phyloP scores from a whole-genome alignment of 2,113 vertebrate genomes.

The Centropus unirufus region DNA sequence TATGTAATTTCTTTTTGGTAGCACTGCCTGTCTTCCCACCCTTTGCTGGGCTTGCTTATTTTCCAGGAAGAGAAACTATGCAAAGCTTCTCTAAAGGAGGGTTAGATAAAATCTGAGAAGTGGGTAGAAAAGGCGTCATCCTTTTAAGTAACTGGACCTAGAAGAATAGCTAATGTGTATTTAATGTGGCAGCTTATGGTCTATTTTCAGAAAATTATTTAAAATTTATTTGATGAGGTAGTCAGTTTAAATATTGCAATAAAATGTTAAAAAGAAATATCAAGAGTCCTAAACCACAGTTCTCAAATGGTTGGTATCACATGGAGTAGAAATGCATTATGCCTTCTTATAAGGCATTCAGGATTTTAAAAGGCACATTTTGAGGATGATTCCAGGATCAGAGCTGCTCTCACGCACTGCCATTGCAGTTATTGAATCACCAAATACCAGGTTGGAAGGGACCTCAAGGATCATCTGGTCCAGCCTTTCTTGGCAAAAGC shows the following conservation, averaged over 20 bases:
- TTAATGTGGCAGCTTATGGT: not conserved
- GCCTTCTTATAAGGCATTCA: not conserved
- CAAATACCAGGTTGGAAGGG: too few relatives aligned
- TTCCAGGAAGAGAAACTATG: not conserved
- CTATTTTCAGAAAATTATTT: not conserved
- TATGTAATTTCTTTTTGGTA: not conserved
- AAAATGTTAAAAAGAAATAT: not conserved
- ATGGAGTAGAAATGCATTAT: not conserved
- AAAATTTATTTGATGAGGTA: not conserved
- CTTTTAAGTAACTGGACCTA: not conserved
- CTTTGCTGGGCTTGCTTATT: not conserved
- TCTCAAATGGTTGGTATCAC: not conserved
- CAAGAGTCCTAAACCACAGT: not conserved
- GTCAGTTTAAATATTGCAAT: not conserved
- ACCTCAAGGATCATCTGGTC: too few relatives aligned
- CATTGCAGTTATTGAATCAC: not conserved
- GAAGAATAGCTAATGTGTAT: not conserved
- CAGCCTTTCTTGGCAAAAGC: too few relatives aligned
- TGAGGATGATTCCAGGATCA: not conserved
- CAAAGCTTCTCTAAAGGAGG: not conserved
- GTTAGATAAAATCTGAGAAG: not conserved
- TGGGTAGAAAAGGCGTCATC: not conserved
- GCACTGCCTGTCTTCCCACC: fast-evolving
- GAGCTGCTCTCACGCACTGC: not conserved
- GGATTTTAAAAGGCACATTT: not conserved